Evolutionary conservation across 2,113 vertebrate genomes (phyloP).

Genomic region (Nibea coibor): DNA sequence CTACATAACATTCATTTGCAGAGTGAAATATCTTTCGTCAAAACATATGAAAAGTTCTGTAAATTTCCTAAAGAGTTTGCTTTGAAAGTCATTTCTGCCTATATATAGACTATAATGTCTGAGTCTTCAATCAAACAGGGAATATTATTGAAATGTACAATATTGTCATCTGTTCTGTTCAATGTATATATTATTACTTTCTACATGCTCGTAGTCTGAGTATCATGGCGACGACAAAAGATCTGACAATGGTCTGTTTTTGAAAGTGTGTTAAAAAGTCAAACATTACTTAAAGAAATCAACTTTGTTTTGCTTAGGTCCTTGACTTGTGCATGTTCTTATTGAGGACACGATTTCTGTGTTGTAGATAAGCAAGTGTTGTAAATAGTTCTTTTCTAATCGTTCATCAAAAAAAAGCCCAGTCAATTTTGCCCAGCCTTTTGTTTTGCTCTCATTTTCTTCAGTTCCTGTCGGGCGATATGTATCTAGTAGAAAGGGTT

Average conservation of each 20-base stretch:
- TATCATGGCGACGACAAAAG: constrained; percentile 62
- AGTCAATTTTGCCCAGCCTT: constrained; percentile 30
- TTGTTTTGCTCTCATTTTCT: constrained; percentile 30
- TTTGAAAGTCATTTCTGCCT: constrained; percentile 77
- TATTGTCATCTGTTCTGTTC: constrained; percentile 69
- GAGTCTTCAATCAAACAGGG: constrained; percentile 78
- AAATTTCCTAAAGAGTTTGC: constrained; percentile 70
- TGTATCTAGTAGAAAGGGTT: constrained; percentile 6
- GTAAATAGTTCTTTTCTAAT: constrained; percentile 96
- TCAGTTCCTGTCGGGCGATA: constrained; percentile 19
- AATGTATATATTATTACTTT: constrained; percentile 83
- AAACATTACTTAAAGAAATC: constrained; percentile 69
- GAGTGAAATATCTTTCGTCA: constrained; percentile 66
- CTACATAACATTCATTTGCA: constrained; percentile 66
- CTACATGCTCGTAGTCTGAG: constrained; percentile 77
- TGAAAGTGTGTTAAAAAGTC: constrained; percentile 68
- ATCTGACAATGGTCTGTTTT: constrained; percentile 57
- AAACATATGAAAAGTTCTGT: constrained; percentile 62
- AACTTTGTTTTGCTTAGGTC: constrained; percentile 84
- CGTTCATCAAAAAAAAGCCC: constrained; percentile 62
- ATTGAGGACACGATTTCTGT: constrained; percentile 85
- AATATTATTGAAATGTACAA: constrained; percentile 80
- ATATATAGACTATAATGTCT: constrained; percentile 73
- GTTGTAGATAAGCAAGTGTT: constrained; percentile 93
- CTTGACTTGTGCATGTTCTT: constrained; percentile 91